Evolutionary conservation across 1,140 invertebrate genomes (phyloP), one percentile per base, ranked within the genome.

Genomic region (Drosophila ogumai): DNA sequence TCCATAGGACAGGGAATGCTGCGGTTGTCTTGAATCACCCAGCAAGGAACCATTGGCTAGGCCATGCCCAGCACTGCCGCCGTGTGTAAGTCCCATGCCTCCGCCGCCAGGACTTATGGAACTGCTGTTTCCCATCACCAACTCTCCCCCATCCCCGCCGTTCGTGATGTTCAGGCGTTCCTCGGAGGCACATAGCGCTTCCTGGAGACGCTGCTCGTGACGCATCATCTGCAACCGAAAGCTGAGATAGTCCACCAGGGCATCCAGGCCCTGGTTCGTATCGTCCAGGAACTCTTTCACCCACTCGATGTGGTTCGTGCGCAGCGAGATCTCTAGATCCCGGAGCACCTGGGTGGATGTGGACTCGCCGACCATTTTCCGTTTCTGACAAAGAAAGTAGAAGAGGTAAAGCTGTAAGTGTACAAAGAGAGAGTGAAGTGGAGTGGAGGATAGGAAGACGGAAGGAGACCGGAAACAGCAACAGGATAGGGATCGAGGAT

Each of bases 291-390:
- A 99, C 93, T 99, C 98, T 85, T 98, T 95, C 36, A 99, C 99
- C 99, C 99, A 99, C 98, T 99, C 99, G 91, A 99, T 99, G 93
- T 99, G 98, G 94, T 99, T 99, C 47, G 99, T 99, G 81, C 99
- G 95, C 60, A 99, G 94, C 10, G 99, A 99, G 91, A 99, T 99
- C 94, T 99, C 99, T 80, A 99, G 94, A 94, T 99, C 99, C 90
- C 98, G 95, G 32, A 99, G 94, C 68, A 99, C 98, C 95, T 99
- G 98, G 25, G 99, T 99, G 22, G 99, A 99, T 49, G 98, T 99
- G 10, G 98, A 98, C 92, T 99, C 98, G 41, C 98, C 97, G 19
- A 99, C 96, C 94, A 98, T 97, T 95, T 99, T 99, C 92, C 98
- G 95, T 95, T 98, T 98, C 97, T 99, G 95, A 58, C 97, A 96